Conservation (phyloP, 1,140 invertebrate genomes). For the Diorhabda sublineata region DNA sequence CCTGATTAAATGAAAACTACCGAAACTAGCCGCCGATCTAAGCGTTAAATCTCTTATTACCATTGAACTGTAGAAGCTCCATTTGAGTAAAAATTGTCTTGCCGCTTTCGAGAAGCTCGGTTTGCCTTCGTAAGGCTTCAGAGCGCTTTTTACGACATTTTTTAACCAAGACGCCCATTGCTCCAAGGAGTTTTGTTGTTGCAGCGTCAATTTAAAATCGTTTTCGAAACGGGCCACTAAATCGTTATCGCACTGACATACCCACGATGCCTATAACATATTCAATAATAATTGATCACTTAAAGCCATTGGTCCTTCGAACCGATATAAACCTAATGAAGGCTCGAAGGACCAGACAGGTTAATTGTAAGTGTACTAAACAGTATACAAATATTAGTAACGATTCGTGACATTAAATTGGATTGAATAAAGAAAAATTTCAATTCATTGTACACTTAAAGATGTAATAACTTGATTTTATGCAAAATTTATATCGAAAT, state of each 20-base stretch:
- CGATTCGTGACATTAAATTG: no score
- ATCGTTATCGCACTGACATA: conserved; percentile 88
- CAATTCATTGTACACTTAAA: no score
- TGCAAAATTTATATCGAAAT: no score
- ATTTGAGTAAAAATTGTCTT: conserved; percentile 93
- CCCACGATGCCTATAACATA: conserved; percentile 82
- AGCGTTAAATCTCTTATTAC: conserved; percentile 93
- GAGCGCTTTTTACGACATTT: conserved; percentile 79
- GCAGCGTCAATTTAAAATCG: conserved; percentile 91
- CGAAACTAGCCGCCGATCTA: conserved; percentile 95
- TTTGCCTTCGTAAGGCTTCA: conserved; percentile 83
- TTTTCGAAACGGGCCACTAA: conserved; percentile 84
- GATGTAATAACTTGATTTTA: no score
- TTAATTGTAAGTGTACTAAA: no score
- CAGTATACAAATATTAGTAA: no score
- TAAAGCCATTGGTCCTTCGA: no score
- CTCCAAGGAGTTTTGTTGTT: conserved; percentile 89
- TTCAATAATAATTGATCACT: no score
- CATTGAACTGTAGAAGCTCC: conserved; percentile 99
- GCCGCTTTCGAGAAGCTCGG: conserved; percentile 85
- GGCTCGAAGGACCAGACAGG: no score
- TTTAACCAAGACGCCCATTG: conserved; percentile 98
- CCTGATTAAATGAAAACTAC: conserved; percentile 97
- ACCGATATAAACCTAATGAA: no score
- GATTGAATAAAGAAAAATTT: no score